Conservation (phyloP, 2,113 vertebrate genomes). For the Danio rerio region GRCz12tu NC_133188.1:37473001-37473500, state of each 20-base stretch:
- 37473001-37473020: too few species aligned
- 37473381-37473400: slow-evolving; percentile 7
- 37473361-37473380: slow-evolving; percentile 7
- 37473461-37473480: not conserved
- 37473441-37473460: slow-evolving; percentile 36
- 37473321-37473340: not conserved
- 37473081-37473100: too few species aligned
- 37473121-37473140: not conserved
- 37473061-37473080: too few species aligned
- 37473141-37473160: not conserved
- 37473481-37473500: slow-evolving; percentile 23
- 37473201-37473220: too few species aligned
- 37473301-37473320: slow-evolving; percentile 1
- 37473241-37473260: not conserved
- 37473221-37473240: not conserved
- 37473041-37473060: too few species aligned
- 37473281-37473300: not conserved
- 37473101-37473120: not conserved
- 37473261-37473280: not conserved
- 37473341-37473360: slow-evolving; percentile 8
- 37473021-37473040: too few species aligned
- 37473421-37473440: slow-evolving; percentile 16
- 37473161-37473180: not conserved
- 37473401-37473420: slow-evolving; percentile 33
- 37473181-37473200: not conserved